These are phyloP conservation scores for Notolabrus celidotus DNA, from an alignment of 2,797 vertebrate species.

Conservation along the genomic window DNA sequence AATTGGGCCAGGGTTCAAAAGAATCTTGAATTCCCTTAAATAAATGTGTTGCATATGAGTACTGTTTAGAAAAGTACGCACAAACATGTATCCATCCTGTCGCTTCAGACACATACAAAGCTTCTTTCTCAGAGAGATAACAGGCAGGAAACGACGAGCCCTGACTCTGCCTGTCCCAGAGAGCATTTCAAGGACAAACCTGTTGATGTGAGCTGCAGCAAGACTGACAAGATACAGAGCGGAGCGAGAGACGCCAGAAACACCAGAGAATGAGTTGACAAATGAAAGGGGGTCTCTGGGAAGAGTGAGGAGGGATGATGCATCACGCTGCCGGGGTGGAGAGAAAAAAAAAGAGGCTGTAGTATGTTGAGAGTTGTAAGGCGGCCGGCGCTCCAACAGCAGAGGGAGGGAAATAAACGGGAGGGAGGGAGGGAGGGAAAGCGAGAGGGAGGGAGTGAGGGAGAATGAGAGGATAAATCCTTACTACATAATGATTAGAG, in stretches of 20 bases:
- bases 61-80: not conserved
- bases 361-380: constrained; percentile 62
- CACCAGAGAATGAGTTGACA: constrained; percentile 1
- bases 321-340: constrained; percentile 13
- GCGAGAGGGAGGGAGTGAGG: constrained; percentile 44
- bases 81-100: not conserved
- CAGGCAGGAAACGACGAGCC: constrained; percentile 7
- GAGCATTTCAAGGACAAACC: constrained; percentile 77
- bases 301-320: constrained; percentile 32
- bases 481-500: constrained; percentile 87
- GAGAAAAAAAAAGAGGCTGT: constrained; percentile 24
- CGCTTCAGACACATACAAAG: not conserved
- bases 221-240: constrained; percentile 16
- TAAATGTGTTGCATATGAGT: not conserved
- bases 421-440: constrained; percentile 57
- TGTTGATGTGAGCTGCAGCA: constrained; percentile 65
- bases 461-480: constrained; percentile 83
- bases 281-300: constrained; percentile 6
- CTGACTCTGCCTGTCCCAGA: constrained; percentile 35
- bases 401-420: constrained; percentile 60
- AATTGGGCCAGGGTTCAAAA: not conserved
- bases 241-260: not conserved
- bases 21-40: not conserved
- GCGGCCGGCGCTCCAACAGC: constrained; percentile 40
- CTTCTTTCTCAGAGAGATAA: not conserved